Base-by-base conservation (phyloP, 2,797 vertebrate species). In the Gymnoscopelus microlampas region DNA sequence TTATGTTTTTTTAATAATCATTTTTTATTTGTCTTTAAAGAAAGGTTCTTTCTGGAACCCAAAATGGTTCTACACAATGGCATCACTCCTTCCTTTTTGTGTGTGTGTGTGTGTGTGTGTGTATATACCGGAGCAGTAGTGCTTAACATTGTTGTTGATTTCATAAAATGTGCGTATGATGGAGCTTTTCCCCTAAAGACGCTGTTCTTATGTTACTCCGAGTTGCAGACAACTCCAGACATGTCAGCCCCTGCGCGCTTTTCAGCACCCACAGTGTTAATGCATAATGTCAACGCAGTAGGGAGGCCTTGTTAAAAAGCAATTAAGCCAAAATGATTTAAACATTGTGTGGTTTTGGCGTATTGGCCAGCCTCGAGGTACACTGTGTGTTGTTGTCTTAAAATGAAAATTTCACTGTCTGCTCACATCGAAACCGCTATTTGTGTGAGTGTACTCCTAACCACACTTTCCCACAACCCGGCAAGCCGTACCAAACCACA, bases 241-340 rank as follows among this genome's bases (percentile, higher is more conserved):
- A 73, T 87, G 87, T 90, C 85, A 83, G 88, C 86, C 88, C 32
- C 32, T 87, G 84, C 23, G 49, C 87, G 82, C 82, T 87, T 35
- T 87, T 90, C 89, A 88, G 91, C 92, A 88, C 87, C 89, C 89
- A 91, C 87, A 88, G 88, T 89, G 89, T 91, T 92, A 92, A 93
- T 90, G 89, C 76, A 86, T 86, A 92, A 91, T 92, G 87, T 91
- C 91, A 92, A 87, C 88, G 84, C 92, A 89, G 92, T 79, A 89
- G 91, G 90, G 89, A 90, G 32, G 86, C 85, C 91, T 93, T 92
- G 92, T 93, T 94, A 93, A 92, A 94, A 93, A 88, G 91, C 90
- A 94, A 92, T 92, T 93, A 92, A 93, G 89, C 84, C 88, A 84
- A 92, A 92, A 93, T 92, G 89, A 93, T 92, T 93, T 92, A 92